A percentile compares a stretch with the other conserved stretches of the same genome.
phyloP scores from a whole-genome alignment of 2,888 invertebrate species.

The Hyles lineata region DNA sequence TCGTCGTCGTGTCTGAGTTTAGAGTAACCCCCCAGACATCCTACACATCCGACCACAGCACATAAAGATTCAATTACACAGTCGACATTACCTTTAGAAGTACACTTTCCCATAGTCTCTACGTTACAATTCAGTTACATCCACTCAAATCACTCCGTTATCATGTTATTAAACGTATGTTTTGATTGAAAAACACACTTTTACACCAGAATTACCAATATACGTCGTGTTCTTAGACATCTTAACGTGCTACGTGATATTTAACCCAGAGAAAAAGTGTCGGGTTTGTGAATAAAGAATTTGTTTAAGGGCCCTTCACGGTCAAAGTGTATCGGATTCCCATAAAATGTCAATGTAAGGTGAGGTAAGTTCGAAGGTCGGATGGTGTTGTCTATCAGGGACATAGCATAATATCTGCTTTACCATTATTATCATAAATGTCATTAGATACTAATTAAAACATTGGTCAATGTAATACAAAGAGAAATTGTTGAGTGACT shows the following conservation, averaged over 20 bases:
- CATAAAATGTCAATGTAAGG: neutral
- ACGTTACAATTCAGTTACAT: conserved; percentile 10
- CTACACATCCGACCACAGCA: neutral
- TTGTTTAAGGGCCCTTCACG: neutral
- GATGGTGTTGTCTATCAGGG: neutral
- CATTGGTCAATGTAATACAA: neutral
- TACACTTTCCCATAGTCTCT: neutral
- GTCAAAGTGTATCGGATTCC: conserved; percentile 6
- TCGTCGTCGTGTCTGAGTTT: neutral
- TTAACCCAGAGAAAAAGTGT: neutral
- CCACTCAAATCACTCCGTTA: neutral
- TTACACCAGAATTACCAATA: neutral
- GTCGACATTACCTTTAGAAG: neutral
- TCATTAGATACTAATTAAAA: too few species aligned
- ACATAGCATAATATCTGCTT: too few species aligned
- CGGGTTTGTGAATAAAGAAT: neutral
- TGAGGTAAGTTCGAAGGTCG: neutral
- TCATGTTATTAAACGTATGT: neutral
- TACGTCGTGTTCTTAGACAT: neutral
- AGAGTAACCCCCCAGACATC: neutral
- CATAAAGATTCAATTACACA: conserved; percentile 22
- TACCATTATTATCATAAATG: too few species aligned
- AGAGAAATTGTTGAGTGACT: neutral
- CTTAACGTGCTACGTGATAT: conserved; percentile 1
- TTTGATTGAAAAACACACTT: neutral